Conservation (phyloP, 2,888 invertebrate species). For the Trichacis sp. region DNA sequence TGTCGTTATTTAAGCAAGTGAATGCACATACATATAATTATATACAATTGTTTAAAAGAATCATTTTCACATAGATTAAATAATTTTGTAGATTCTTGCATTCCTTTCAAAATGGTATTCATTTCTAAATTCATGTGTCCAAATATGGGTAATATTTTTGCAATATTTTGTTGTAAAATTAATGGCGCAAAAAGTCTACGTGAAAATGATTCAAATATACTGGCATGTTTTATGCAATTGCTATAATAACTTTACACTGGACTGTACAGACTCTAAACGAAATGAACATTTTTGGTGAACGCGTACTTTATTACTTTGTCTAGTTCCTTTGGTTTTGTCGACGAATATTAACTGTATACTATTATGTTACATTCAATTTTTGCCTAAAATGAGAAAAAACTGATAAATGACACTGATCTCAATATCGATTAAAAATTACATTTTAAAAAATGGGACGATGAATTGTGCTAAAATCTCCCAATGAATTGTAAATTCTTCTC, state of each 20-base stretch:
- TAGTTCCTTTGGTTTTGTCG: not conserved
- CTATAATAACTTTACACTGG: slow-evolving; percentile 10
- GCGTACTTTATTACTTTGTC: slow-evolving; percentile 2
- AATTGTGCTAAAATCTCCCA: too few species aligned
- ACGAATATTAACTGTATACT: not conserved
- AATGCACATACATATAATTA: slow-evolving; percentile 9
- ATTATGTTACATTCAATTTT: not conserved
- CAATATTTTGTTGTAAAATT: too few species aligned
- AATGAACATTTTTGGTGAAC: slow-evolving; percentile 11
- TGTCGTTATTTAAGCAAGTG: slow-evolving; percentile 6
- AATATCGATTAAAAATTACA: too few species aligned
- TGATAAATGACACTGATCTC: too few species aligned
- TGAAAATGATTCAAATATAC: slow-evolving; percentile 9
- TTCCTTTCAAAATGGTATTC: too few species aligned
- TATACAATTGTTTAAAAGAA: slow-evolving; percentile 3
- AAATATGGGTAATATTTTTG: too few species aligned
- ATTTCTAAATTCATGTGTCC: too few species aligned
- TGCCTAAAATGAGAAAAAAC: not conserved
- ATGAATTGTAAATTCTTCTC: too few species aligned
- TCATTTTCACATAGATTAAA: not conserved
- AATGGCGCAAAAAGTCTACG: too few species aligned
- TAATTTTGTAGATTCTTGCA: too few species aligned
- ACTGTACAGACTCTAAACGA: slow-evolving; percentile 14
- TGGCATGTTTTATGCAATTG: slow-evolving; percentile 9
- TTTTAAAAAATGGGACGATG: too few species aligned